Base-by-base conservation (phyloP, 2,113 vertebrate species). In the Turnix velox region DNA sequence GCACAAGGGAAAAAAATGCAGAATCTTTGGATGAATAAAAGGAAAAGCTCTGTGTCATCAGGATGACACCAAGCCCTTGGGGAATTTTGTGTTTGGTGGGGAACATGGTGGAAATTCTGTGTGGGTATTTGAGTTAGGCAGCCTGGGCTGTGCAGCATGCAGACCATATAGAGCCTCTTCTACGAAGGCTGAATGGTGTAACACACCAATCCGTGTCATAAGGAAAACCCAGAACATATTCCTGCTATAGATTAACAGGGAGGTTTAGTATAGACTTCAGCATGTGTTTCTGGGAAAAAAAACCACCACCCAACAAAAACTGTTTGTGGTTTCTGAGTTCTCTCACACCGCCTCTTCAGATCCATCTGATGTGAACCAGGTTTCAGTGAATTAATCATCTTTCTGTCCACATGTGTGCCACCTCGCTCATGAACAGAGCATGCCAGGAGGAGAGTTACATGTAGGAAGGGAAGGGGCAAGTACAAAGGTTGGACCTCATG, bases 261-360 rank as follows among this genome's bases (percentile, higher is more conserved):
- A 92, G 43, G 28, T 55, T 93, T 74, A 42, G 27, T 33, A 66
- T 81, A 46, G 80, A 66, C 66, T 87, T 78, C 61, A 84, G 77
- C 52, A 15, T 35, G 48, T 17, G 1, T 87, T 85, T 85, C 31
- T 85, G 67, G 16, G 43, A 67, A 79, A 37, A 23, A 18, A 11
- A 22, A n/a, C 14, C 8, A 59, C 43, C 72, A 69, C 65, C 87
- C 87, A 73, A 31, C 31, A 73, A 82, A 55, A 89, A 75, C 87
- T 51, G 90, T 87, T 95, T 94, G 95, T 76, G 93, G 92, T 94
- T 94, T 94, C 84, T 39, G 87, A 72, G 39, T 92, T 94, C 78
- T 66, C 30, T 88, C 66, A 14, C 45, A 6, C 61, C 1, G 30
- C 93, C 94, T 77, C 89, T 63, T 87, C 61, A 66, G 46, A 80